These are phyloP conservation scores for Sylvietta virens DNA, from an alignment of 2,113 vertebrate genomes.

Conservation along the genomic window DNA sequence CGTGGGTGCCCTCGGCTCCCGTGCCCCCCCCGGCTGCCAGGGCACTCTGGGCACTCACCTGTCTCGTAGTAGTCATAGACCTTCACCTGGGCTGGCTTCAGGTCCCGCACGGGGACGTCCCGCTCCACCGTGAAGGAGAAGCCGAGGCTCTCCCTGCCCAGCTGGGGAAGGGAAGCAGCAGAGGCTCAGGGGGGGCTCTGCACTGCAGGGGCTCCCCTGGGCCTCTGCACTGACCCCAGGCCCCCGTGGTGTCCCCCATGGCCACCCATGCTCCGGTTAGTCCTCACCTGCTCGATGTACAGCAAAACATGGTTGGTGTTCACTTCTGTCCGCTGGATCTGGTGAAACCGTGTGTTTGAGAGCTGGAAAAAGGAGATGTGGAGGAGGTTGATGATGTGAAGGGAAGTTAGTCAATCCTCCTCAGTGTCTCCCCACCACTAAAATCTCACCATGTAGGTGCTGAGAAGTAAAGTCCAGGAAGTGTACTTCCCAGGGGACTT, in stretches of 20 bases:
- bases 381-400: neutral
- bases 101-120: conserved; percentile 68
- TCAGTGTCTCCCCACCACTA: neutral
- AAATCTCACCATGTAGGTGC: neutral
- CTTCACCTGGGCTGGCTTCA: conserved; percentile 78
- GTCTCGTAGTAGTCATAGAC: conserved; percentile 86
- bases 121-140: conserved; percentile 68
- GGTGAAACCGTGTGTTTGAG: neutral
- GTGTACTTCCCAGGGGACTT: neutral
- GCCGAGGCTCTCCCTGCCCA: conserved; percentile 4
- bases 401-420: neutral
- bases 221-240: neutral
- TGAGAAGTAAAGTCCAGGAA: neutral
- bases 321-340: neutral
- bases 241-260: neutral
- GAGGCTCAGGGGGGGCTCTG: neutral
- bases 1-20: neutral
- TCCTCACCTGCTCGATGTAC: conserved; percentile 2
- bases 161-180: neutral
- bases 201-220: neutral
- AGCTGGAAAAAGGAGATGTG: neutral
- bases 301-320: conserved; percentile 8
- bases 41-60: conserved; percentile 59
- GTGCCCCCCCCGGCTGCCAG: neutral
- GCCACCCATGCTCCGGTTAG: accelerated